Evolutionary conservation across 2,113 vertebrate species (phyloP).

Genomic region (Psammodynastes pulverulentus): DNA sequence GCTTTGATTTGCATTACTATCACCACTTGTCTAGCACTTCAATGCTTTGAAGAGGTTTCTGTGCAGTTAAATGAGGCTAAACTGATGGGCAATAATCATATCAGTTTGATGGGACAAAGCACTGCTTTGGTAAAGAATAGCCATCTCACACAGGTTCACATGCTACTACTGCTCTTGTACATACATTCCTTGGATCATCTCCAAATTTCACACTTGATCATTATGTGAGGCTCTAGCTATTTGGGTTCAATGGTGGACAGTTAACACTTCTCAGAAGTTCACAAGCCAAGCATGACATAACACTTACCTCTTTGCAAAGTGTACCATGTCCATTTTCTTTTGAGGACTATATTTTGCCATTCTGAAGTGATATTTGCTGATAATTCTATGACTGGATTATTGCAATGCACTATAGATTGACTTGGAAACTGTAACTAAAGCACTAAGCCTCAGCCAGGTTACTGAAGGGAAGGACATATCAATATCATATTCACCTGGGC

Average conservation of each 20-base stretch:
- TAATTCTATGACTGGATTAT: not conserved
- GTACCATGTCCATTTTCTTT: not conserved
- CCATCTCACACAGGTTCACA: not conserved
- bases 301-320: not conserved
- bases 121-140: not conserved
- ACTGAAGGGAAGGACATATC: not conserved
- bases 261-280: not conserved
- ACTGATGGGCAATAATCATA: not conserved
- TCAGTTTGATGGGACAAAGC: not conserved
- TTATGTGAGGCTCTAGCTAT: not conserved
- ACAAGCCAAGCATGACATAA: not conserved
- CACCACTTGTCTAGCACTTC: not conserved
- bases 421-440: not conserved
- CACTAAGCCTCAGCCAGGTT: not conserved
- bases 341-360: not conserved
- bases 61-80: not conserved
- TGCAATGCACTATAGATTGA: not conserved
- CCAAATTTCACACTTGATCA: not conserved
- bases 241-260: not conserved
- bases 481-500: not conserved
- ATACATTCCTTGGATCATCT: not conserved
- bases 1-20: not conserved
- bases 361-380: not conserved
- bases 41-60: not conserved
- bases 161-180: not conserved